A percentile compares a stretch with the other conserved stretches of the same genome.
Evolutionary conservation across 2,888 invertebrate species (phyloP).

Genomic region (Periphyllus acericola): DNA sequence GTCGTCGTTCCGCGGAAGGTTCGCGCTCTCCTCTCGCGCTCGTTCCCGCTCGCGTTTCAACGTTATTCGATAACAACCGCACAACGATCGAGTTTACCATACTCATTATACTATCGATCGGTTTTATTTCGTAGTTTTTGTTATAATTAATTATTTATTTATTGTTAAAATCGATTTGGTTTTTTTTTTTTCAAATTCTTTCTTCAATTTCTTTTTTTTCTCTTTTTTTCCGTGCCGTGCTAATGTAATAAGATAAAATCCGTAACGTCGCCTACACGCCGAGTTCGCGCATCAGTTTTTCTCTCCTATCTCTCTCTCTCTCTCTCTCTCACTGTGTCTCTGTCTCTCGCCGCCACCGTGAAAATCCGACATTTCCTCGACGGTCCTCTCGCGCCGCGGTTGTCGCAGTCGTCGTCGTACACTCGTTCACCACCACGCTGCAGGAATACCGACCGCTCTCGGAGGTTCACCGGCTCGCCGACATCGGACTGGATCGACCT

Average conservation of each 20-base stretch:
- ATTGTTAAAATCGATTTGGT: neutral
- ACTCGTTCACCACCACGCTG: neutral
- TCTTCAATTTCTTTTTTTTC: neutral
- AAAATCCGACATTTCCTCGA: no score
- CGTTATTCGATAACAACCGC: neutral
- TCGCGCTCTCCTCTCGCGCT: conserved; percentile 18
- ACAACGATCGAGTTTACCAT: neutral
- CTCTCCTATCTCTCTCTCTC: no score
- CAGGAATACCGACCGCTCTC: neutral
- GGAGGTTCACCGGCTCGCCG: neutral
- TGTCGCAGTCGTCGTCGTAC: no score
- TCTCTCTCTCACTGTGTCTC: no score
- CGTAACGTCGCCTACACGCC: no score
- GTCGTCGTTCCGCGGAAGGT: conserved; percentile 38
- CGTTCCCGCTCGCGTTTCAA: neutral
- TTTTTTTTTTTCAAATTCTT: neutral
- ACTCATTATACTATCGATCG: neutral
- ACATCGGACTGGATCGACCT: neutral
- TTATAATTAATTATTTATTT: no score
- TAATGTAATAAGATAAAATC: neutral
- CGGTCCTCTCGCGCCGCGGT: no score
- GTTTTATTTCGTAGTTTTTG: neutral
- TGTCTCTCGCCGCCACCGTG: no score
- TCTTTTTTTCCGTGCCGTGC: neutral
- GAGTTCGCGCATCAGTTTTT: no score